Conservation (phyloP, 2,113 vertebrate genomes). For the Aphelocoma coerulescens region DNA sequence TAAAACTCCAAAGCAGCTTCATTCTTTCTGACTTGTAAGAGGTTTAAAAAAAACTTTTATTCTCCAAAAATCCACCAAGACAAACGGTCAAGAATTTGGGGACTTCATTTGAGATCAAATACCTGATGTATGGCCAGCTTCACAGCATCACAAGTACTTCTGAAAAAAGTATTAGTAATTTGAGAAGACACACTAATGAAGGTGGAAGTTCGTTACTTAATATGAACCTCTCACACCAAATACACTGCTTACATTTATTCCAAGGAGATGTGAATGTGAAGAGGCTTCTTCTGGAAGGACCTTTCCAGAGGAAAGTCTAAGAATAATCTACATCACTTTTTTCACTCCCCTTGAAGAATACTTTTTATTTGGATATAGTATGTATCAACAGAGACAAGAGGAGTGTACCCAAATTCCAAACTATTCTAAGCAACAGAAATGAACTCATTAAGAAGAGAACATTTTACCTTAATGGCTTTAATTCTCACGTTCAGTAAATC, state of each 20-base stretch:
- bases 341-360: neutral
- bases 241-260: neutral
- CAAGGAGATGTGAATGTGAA: neutral
- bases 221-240: neutral
- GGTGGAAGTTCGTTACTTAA: neutral
- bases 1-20: neutral
- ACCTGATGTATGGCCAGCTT: neutral
- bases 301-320: neutral
- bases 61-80: neutral
- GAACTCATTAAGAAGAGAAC: neutral
- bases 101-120: neutral
- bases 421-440: neutral
- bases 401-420: neutral
- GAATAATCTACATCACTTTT: neutral
- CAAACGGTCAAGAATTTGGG: neutral
- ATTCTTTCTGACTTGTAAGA: neutral
- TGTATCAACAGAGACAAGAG: neutral
- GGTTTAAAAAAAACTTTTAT: neutral
- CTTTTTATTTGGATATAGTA: neutral
- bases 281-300: neutral
- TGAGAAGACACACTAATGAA: neutral
- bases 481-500: neutral
- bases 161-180: neutral
- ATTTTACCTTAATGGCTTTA: neutral
- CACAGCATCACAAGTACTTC: neutral